These are phyloP conservation scores for Poeciliopsis paucimaculata DNA, from an alignment of 2,797 vertebrate genomes.

Conservation along the genomic window DNA sequence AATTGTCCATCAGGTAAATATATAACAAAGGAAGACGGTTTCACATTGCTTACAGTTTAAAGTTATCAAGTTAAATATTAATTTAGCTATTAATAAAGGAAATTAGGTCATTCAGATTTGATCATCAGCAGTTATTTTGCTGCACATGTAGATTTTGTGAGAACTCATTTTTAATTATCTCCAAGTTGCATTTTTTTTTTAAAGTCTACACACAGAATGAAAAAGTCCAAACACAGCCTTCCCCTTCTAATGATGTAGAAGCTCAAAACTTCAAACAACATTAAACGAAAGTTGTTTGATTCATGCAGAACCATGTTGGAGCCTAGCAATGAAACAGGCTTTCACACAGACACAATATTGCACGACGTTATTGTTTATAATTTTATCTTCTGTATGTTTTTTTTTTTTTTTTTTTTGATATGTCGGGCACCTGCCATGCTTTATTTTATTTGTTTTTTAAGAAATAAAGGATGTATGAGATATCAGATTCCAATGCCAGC, in stretches of 20 bases:
- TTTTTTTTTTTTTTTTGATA: conserved; percentile 16
- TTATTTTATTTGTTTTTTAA: conserved; percentile 26
- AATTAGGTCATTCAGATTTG: background rate
- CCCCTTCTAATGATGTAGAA: background rate
- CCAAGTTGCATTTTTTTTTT: background rate
- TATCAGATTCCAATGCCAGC: conserved; percentile 23
- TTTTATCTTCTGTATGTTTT: conserved; percentile 31
- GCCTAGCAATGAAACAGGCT: conserved; percentile 2
- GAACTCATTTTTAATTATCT: background rate
- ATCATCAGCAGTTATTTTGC: background rate
- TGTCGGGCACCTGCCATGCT: conserved; percentile 39
- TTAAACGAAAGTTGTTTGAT: background rate
- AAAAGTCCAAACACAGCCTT: conserved; percentile 1
- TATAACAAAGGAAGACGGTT: conserved; percentile 10
- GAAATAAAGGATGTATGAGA: conserved; percentile 32
- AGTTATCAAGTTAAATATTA: background rate
- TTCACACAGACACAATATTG: conserved; percentile 47
- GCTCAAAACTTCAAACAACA: background rate
- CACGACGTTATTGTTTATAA: conserved; percentile 42
- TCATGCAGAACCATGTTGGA: background rate
- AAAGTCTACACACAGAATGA: background rate
- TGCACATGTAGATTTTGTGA: background rate
- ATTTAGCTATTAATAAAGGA: conserved; percentile 14
- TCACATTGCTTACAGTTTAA: background rate
- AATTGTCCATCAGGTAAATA: conserved; percentile 98